A percentile compares a stretch with the other conserved stretches of the same genome.
phyloP scores from a whole-genome alignment of 1,140 invertebrate genomes.

The Olivierus martensii region DNA sequence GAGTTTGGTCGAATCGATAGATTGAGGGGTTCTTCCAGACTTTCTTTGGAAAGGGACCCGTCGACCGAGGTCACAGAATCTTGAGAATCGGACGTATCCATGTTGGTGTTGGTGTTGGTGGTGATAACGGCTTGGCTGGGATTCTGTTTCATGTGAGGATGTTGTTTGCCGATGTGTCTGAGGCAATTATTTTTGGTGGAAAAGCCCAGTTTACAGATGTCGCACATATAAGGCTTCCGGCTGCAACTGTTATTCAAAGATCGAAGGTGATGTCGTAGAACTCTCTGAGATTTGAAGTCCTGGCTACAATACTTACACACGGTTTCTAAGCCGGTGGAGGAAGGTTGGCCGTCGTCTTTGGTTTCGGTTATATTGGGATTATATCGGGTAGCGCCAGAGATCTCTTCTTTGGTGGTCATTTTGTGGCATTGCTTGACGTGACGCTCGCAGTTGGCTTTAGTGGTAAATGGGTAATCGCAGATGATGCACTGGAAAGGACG shows the following conservation, averaged over 20 bases:
- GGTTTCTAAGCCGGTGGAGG: constrained; percentile 23
- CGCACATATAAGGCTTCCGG: constrained; percentile 31
- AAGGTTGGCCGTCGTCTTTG: background rate
- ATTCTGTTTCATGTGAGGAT: constrained; percentile 25
- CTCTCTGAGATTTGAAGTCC: constrained; percentile 33
- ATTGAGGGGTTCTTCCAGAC: too few species aligned
- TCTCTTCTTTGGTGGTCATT: constrained; percentile 46
- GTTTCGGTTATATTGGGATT: constrained; percentile 14
- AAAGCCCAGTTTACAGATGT: constrained; percentile 29
- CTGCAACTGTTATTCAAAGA: constrained; percentile 28
- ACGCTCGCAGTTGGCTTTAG: constrained; percentile 70
- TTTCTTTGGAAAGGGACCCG: too few species aligned
- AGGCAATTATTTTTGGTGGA: constrained; percentile 33
- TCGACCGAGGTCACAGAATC: too few species aligned
- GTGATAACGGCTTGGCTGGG: background rate
- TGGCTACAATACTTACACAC: constrained; percentile 34
- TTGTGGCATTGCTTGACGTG: constrained; percentile 58
- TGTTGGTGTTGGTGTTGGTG: background rate
- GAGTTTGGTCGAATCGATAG: too few species aligned
- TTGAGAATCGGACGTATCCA: too few species aligned
- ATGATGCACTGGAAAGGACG: constrained; percentile 83
- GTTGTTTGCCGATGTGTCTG: constrained; percentile 32
- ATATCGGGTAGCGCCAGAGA: constrained; percentile 15
- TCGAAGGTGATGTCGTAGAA: constrained; percentile 31
- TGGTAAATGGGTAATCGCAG: constrained; percentile 91